Evolutionary conservation across 2,888 invertebrate genomes (phyloP).

Genomic region (Itoplectis maculator): DNA sequence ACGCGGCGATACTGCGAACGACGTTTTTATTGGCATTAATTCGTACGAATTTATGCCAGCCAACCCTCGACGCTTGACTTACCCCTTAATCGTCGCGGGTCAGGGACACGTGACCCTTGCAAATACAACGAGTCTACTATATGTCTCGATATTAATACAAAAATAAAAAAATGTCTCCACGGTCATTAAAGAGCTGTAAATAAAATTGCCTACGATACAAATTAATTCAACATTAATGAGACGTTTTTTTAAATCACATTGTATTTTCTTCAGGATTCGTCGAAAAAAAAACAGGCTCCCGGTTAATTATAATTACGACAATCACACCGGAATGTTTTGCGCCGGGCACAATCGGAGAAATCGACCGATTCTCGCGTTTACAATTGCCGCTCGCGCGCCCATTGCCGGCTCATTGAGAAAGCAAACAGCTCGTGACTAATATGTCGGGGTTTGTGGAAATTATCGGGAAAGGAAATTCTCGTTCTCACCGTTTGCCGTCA

Average conservation of each 20-base stretch:
- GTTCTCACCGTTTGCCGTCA: neutral
- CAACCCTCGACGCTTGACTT: slow-evolving; percentile 45
- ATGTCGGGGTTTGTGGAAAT: neutral
- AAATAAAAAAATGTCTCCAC: too few species aligned
- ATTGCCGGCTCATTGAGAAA: slow-evolving; percentile 49
- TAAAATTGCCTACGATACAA: neutral
- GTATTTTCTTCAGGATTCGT: neutral
- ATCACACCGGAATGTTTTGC: slow-evolving; percentile 28
- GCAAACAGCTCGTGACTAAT: slow-evolving; percentile 22
- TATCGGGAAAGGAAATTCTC: slow-evolving; percentile 39
- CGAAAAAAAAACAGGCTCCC: neutral
- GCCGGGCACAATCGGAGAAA: slow-evolving; percentile 61
- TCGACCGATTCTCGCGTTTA: slow-evolving; percentile 51
- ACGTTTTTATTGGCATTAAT: slow-evolving; percentile 69
- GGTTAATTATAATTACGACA: slow-evolving; percentile 5
- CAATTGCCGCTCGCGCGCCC: slow-evolving; percentile 14
- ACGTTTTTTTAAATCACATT: neutral
- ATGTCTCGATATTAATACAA: too few species aligned
- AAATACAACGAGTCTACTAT: neutral
- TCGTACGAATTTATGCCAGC: slow-evolving; percentile 69
- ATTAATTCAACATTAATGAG: neutral
- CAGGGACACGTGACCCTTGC: slow-evolving; percentile 55
- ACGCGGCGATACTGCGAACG: slow-evolving; percentile 14
- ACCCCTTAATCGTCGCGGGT: slow-evolving; percentile 32
- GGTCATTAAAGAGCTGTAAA: too few species aligned